Percentiles rank a stretch among this genome's conserved stretches.
These are phyloP conservation scores for Ostrea edulis DNA, from an alignment of 1,140 invertebrate species.

Conservation along the genomic window DNA sequence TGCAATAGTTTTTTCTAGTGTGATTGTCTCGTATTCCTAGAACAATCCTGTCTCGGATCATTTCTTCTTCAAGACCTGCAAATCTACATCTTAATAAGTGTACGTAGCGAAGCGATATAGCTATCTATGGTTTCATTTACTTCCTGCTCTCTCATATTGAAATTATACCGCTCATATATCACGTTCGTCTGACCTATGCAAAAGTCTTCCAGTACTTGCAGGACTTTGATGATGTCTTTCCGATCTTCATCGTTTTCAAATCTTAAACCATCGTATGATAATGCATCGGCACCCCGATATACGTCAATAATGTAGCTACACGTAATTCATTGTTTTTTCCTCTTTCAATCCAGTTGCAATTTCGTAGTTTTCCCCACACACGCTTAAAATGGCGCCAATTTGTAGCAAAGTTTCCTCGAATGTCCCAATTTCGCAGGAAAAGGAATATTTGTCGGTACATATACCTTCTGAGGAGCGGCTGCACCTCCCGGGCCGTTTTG, in stretches of 20 bases:
- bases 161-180: slow-evolving; percentile 56
- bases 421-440: background rate
- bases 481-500: background rate
- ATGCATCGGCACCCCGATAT: slow-evolving; percentile 49
- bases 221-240: slow-evolving; percentile 37
- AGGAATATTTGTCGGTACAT: background rate
- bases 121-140: slow-evolving; percentile 53
- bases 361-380: slow-evolving; percentile 67
- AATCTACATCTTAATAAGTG: slow-evolving; percentile 57
- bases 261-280: slow-evolving; percentile 48
- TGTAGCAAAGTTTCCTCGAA: background rate
- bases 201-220: slow-evolving; percentile 54
- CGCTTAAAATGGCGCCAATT: slow-evolving; percentile 15
- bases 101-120: slow-evolving; percentile 45
- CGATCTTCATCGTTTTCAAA: slow-evolving; percentile 49
- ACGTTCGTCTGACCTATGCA: slow-evolving; percentile 55
- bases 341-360: slow-evolving; percentile 30
- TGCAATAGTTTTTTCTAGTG: slow-evolving; percentile 47
- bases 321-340: background rate
- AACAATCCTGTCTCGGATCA: slow-evolving; percentile 60
- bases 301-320: slow-evolving; percentile 48
- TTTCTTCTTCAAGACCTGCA: slow-evolving; percentile 50
- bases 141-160: slow-evolving; percentile 54
- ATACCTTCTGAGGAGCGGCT: background rate
- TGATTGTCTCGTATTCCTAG: slow-evolving; percentile 49